Base-by-base conservation (phyloP, 2,888 invertebrate species). In the Mongoloraphidia duomilia region DNA sequence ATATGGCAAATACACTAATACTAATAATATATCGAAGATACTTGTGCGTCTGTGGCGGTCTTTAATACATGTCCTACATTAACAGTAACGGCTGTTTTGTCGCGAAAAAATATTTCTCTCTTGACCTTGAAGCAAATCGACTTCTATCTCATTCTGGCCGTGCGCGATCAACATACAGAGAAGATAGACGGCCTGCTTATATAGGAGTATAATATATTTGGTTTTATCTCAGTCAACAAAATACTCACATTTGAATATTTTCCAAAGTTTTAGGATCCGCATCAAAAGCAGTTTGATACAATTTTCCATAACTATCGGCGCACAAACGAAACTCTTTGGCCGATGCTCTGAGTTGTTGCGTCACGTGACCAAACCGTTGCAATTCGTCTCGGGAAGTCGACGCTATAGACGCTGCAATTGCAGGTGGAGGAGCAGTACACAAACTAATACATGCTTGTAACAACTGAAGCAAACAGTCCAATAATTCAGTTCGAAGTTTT, bases 391-490 rank as follows among this genome's bases (percentile, higher is more conserved):
- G 74, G 1, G 84, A 80, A 39, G 79, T 79, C 55, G 84, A 82
- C 0, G 90, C 90, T 46, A 87, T 76, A 2, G 85, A 80, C 2
- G 84, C 80, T 0, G 94, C 92, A 49, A 93, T 89, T 0, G 93
- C 93, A 0, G 94, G 92, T 38, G 94, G 92, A 34, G 94, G 95
- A 50, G 91, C 89, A 51, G 92, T 87, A 60, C 88, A 87, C 38
- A 89, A 72, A 51, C 85, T 81, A 54, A 76, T 74, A 57, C 87
- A 88, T 0, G 85, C 81, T 54, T 80, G 75, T 17, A 81, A 66
- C 44, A 84, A 66, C 59, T 82, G 81, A 3, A 74, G 66, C 50
- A 80, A 69, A 49, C 74, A 73, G 50, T 85, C 82, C 6, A 93
- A 70, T 60, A 86, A 82, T 59, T 79, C 79, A 0, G 82, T 82